phyloP scores from a whole-genome alignment of 1,140 invertebrate genomes.

The Trichogramma pretiosum region DNA sequence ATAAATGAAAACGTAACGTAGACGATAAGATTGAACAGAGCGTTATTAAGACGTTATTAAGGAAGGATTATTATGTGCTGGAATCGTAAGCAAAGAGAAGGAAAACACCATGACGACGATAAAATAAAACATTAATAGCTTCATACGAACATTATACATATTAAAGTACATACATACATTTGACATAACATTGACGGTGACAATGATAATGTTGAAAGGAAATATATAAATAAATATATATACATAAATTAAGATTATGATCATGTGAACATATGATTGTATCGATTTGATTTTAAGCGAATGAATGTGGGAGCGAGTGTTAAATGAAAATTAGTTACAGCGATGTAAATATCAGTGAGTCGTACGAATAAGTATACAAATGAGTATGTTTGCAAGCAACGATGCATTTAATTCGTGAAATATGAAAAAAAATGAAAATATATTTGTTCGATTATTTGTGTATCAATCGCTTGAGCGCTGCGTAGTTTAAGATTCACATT shows the following conservation, averaged over 20 bases:
- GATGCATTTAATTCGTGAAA: constrained; percentile 13
- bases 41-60: too few species aligned
- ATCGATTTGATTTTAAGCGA: constrained; percentile 24
- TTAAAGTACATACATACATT: constrained; percentile 34
- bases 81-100: not conserved
- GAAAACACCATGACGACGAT: not conserved
- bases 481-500: constrained; percentile 1
- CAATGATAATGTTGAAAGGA: constrained; percentile 26
- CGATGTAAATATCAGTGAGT: constrained; percentile 20
- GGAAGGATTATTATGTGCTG: too few species aligned
- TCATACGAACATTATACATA: constrained; percentile 27
- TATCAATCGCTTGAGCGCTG: constrained; percentile 3
- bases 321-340: not conserved
- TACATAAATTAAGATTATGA: constrained; percentile 26
- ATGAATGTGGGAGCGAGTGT: constrained; percentile 9
- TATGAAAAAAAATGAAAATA: not conserved
- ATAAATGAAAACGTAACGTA: constrained; percentile 16
- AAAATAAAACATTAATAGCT: constrained; percentile 5
- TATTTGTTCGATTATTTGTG: constrained; percentile 1
- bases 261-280: constrained; percentile 33
- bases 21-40: constrained; percentile 7
- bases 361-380: constrained; percentile 8
- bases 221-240: constrained; percentile 20
- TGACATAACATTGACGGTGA: constrained; percentile 26
- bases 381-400: constrained; percentile 12